These are phyloP conservation scores for Tenualosa thibaudeaui DNA, from an alignment of 2,797 vertebrate species.

Conservation along the genomic window DNA sequence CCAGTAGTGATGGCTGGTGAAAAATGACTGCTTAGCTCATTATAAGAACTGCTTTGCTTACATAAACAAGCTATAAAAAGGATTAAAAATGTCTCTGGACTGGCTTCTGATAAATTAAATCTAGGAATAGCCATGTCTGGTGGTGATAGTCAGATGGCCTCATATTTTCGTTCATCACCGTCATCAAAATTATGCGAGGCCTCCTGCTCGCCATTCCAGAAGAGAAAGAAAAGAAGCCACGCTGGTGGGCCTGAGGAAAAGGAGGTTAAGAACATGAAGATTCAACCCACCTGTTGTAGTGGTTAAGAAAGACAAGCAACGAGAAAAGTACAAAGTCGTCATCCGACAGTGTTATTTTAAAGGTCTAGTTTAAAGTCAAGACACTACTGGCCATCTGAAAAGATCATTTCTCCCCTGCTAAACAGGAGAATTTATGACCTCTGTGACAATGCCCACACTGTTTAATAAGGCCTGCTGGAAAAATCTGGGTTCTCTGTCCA, in stretches of 20 bases:
- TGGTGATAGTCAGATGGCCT: not conserved
- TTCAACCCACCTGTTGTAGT: constrained; percentile 68
- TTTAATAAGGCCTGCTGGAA: constrained; percentile 54
- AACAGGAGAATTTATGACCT: constrained; percentile 56
- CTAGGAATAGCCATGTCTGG: not conserved
- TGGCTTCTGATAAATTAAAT: not conserved
- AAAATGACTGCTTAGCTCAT: not conserved
- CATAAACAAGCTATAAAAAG: not conserved
- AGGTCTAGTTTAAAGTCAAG: constrained; percentile 54
- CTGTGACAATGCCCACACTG: constrained; percentile 56
- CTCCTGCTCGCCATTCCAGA: too few species aligned
- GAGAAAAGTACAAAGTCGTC: constrained; percentile 60
- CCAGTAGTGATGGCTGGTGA: not conserved
- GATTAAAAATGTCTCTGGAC: not conserved
- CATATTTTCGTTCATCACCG: not conserved
- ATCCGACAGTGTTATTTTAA: constrained; percentile 50
- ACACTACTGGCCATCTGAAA: constrained; percentile 64
- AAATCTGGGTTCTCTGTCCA: constrained; percentile 65
- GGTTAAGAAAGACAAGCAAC: constrained; percentile 57
- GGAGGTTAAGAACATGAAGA: constrained; percentile 52
- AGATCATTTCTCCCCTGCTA: constrained; percentile 51
- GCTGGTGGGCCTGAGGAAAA: not conserved
- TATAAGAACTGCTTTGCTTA: too few species aligned
- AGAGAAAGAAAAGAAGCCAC: not conserved
- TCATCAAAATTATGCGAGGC: not conserved